Base-by-base conservation (phyloP, 2,888 invertebrate species). In the Melanophora roralis region DNA sequence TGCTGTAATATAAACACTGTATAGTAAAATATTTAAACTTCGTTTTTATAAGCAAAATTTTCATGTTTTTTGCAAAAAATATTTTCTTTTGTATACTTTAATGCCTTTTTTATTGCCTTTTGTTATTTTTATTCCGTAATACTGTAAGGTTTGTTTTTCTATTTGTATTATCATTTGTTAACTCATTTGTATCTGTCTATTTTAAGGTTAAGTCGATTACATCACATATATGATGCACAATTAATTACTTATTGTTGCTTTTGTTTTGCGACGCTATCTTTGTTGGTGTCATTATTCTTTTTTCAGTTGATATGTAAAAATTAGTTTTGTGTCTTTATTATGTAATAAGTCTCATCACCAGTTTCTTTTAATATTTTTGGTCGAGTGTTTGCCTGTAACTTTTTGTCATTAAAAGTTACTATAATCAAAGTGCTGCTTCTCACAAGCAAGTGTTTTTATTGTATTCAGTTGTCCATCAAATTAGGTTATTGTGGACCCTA, bases 141-240 rank as follows among this genome's bases (percentile, higher is more conserved):
- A 71, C 49, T 69, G 21, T 51, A 21, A 16, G 43, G 1, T n/a
- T 57, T 12, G n/a, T 72, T 32, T 32, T 51, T 51, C 27, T 71
- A 5, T 27, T 27, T 27, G 3, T 68, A 14, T 68, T 23, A 34
- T 9, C 8, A 5, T 57, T 57, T 34, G 6, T 19, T 45, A 32
- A 65, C 40, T 72, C 12, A 23, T 67, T 49, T 38, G 40, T 53
- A 68, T 60, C 36, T 53, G 38, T 11, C 34, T 51, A 14, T 43
- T 59, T 64, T 36, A 36, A 64, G 38, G 16, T 34, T 21, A 36
- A 45, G n/a, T 1, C 60, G 67, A 68, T 68, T 75, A 75, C 60
- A 75, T 75, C 75, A 75, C 34, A 67, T 51, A n/a, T n/a, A 43
- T 45, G 34, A 38, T 73, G 47, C 45, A 64, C 67, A 69, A 62